These are phyloP conservation scores for Rhingia rostrata DNA, from an alignment of 2,888 invertebrate genomes.

Conservation along the genomic window DNA sequence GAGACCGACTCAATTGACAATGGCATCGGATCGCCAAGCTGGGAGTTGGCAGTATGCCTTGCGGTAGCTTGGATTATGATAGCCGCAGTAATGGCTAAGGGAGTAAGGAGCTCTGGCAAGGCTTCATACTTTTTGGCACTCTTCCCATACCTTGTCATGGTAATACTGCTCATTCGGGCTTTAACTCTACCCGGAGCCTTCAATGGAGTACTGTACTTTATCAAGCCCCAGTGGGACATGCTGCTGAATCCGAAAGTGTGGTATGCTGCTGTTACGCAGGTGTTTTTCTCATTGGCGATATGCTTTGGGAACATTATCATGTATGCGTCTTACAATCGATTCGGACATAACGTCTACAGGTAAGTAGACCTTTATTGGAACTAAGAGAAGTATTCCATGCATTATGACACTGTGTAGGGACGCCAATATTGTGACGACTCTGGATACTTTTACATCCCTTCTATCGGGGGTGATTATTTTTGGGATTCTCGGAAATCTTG, in stretches of 20 bases:
- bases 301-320: conserved; percentile 86
- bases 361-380: too few relatives aligned
- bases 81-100: conserved; percentile 84
- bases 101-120: conserved; percentile 86
- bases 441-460: conserved; percentile 92
- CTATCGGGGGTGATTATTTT: conserved; percentile 92
- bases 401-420: conserved; percentile 84
- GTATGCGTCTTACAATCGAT: conserved; percentile 86
- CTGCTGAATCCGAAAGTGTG: conserved; percentile 83
- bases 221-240: conserved; percentile 86
- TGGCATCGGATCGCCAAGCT: conserved; percentile 85
- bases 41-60: conserved; percentile 84
- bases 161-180: conserved; percentile 85
- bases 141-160: conserved; percentile 86
- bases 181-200: conserved; percentile 86
- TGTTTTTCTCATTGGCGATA: conserved; percentile 86
- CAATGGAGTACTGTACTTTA: conserved; percentile 86
- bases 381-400: too few relatives aligned
- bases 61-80: conserved; percentile 84
- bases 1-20: conserved; percentile 84
- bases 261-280: conserved; percentile 87
- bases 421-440: conserved; percentile 90
- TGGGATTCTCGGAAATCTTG: conserved; percentile 91
- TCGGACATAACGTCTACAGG: conserved; percentile 84
- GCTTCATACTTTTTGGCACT: conserved; percentile 89